These are phyloP conservation scores for Petrocephalus sullivani DNA, from an alignment of 2,797 vertebrate genomes.

Conservation along the genomic window DNA sequence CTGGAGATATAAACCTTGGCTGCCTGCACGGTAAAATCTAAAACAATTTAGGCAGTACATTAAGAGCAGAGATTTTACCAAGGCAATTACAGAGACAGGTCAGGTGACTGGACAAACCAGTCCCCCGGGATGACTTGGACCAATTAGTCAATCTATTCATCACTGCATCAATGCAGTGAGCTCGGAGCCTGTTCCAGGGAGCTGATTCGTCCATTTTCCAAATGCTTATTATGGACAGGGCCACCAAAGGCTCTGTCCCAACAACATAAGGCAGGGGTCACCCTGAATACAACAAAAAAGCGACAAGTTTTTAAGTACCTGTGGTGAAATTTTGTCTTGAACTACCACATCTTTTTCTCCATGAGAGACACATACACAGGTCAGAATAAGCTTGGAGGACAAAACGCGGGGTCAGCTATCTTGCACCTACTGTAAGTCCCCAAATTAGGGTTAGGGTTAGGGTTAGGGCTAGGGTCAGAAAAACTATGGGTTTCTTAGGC, in stretches of 20 bases:
- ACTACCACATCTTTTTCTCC: background rate
- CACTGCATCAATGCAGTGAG: background rate
- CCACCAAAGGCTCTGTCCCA: background rate
- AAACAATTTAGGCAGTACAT: background rate
- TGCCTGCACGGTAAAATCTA: background rate
- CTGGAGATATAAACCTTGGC: background rate
- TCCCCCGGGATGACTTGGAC: background rate
- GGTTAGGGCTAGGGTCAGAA: too few relatives aligned
- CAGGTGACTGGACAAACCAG: background rate
- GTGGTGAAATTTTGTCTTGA: background rate
- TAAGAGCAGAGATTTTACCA: background rate
- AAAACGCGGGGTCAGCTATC: background rate
- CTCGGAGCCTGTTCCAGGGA: background rate
- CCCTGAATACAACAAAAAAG: background rate
- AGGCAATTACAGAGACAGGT: background rate
- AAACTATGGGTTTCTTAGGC: too few relatives aligned
- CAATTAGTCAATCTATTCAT: background rate
- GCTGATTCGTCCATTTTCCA: background rate
- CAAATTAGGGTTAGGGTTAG: too few relatives aligned
- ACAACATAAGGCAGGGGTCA: background rate
- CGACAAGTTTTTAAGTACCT: background rate
- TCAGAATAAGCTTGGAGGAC: background rate
- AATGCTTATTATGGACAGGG: background rate
- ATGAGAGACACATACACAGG: background rate
- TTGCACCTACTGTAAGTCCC: background rate